phyloP scores from a whole-genome alignment of 2,113 vertebrate genomes.

The Gopherus flavomarginatus region DNA sequence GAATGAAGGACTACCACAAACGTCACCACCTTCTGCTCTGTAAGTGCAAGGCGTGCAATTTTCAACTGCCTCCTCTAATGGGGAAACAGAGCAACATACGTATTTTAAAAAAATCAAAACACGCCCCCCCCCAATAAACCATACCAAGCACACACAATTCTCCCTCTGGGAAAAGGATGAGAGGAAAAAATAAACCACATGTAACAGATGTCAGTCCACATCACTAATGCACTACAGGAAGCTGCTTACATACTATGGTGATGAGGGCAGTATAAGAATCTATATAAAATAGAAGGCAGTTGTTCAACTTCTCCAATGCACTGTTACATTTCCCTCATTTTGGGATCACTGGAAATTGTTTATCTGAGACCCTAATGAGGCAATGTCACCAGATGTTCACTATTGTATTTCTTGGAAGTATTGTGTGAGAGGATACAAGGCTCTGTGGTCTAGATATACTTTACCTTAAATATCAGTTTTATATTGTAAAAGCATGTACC shows the following conservation, averaged over 20 bases:
- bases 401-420: not conserved
- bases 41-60: not conserved
- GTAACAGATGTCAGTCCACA: not conserved
- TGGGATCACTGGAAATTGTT: not conserved
- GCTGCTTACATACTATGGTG: not conserved
- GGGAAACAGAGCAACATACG: not conserved
- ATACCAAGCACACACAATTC: not conserved
- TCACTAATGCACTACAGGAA: fast-evolving
- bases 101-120: not conserved
- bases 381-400: not conserved
- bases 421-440: not conserved
- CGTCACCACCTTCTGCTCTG: not conserved
- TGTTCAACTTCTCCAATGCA: not conserved
- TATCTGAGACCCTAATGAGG: not conserved
- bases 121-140: not conserved
- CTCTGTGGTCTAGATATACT: not conserved
- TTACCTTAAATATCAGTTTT: not conserved
- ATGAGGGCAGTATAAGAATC: not conserved
- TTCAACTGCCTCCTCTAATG: not conserved
- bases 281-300: not conserved
- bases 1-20: not conserved
- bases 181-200: fast-evolving
- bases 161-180: not conserved
- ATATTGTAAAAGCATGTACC: not conserved
- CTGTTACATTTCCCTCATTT: not conserved